Base-by-base conservation (phyloP, 2,888 invertebrate species). In the Monoplex corrugatus region DNA sequence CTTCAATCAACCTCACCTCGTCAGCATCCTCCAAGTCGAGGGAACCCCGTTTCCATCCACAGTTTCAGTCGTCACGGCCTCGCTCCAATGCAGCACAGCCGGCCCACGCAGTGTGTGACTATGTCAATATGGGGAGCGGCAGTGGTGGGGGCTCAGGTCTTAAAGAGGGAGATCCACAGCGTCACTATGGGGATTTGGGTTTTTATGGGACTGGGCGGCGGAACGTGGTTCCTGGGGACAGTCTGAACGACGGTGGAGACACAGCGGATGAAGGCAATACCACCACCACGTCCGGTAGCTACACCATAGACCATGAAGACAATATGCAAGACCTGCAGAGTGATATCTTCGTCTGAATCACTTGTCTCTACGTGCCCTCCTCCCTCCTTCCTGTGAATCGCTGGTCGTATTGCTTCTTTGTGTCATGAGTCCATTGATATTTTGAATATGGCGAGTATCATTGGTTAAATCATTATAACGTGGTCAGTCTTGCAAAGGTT, bases 241-340 rank as follows among this genome's bases (percentile, higher is more conserved):
- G 84, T 68, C 72, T 91, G n/a, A 91, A 89, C 50, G 89, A 91
- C 85, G 89, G 86, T 2, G 89, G 80, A 1, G 89, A 86, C 28
- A 80, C 87, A 23, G 68, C 72, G 1, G 91, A 91, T 16, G 90
- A 90, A 57, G 90, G 90, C 35, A 89, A 89, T 72, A 89, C 89
- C 35, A 90, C 89, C 23, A 91, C 90, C 13, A 89, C 89, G 6
- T 90, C 90, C 28, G 91, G 90, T 2, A 91, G 90, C 44, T 91
- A 91, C 87, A 89, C 88, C 32, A 87, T 90, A 23, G 89, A 91
- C 50, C 43, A 40, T 13, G 87, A 87, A 0, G 90, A 91, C 35
- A 28, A 87, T 16, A 50, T 44, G 6, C 50, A 85, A n/a, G 91
- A 90, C 32, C 38, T 89, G 40, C 89, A 89, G 68, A 90, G 87